Base-by-base conservation (phyloP, 2,797 vertebrate genomes). In the Cynodonichthys magdalenae region DNA sequence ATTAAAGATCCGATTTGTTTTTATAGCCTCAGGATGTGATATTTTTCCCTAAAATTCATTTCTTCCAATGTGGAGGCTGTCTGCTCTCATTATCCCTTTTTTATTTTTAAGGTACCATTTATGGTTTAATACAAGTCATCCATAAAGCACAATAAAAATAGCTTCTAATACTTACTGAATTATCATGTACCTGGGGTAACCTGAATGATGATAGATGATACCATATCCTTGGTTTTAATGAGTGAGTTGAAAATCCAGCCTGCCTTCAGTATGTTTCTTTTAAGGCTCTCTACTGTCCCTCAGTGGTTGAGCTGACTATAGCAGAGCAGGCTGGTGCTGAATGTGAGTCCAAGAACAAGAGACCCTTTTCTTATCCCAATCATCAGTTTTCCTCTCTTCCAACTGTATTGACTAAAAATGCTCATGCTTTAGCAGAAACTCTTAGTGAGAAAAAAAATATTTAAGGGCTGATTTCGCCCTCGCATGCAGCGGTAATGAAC, bases 201-300 rank as follows among this genome's bases (percentile, higher is more conserved):
- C 29, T n/a, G 36, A 28, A 64, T 69, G 55, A 71, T 71, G 62
- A 63, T 63, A 45, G 36, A 48, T 64, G 51, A 59, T 75, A 53
- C 63, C 42, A 63, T 46, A 47, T 29, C 34, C 48, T 44, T 45
- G 29, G 15, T 74, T 44, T 63, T 69, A 56, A 77, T 84, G 69
- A 72, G 46, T 63, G 28, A 48, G 42, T 65, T 28, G 63, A 18
- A 48, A 39, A 55, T 17, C 12, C 48, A 17, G 36, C 18, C 15
- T n/a, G 27, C 15, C 53, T 55, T 60, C 14, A 48, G n/a, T 59
- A 31, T 18, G 39, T 59, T 56, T 66, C 58, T 84, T 91, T 75
- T 29, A 58, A 82, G 74, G 86, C 88, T 89, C 83, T 92, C 75
- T 93, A 87, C 90, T 93, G 90, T 85, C 92, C 51, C 87, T 80